Evolutionary conservation across 2,888 invertebrate species (phyloP).

Genomic region (Augiades crinisus): DNA sequence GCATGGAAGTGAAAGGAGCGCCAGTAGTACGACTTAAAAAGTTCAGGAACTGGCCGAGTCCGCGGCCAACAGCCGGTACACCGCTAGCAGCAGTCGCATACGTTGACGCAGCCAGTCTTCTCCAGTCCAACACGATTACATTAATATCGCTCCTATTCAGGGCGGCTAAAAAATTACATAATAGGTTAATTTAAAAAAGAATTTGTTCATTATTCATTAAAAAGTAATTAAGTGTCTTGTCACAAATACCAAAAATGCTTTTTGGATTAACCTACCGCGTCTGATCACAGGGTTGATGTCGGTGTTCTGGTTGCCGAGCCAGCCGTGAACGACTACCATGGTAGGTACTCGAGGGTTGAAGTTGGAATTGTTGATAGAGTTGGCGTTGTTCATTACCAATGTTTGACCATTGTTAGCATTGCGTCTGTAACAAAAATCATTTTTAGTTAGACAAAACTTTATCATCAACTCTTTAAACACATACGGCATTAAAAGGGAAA

Average conservation of each 20-base stretch:
- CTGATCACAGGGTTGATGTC: slow-evolving; percentile 48
- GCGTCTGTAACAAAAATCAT: slow-evolving; percentile 36
- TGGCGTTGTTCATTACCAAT: slow-evolving; percentile 43
- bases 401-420: slow-evolving; percentile 46
- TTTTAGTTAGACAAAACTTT: too few relatives aligned
- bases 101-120: slow-evolving; percentile 46
- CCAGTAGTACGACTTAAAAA: slow-evolving; percentile 53
- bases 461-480: too few relatives aligned
- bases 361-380: slow-evolving; percentile 48
- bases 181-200: too few relatives aligned
- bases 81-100: slow-evolving; percentile 55
- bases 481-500: too few relatives aligned
- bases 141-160: slow-evolving; percentile 54
- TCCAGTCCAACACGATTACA: slow-evolving; percentile 66
- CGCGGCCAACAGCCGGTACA: slow-evolving; percentile 59
- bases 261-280: slow-evolving; percentile 40
- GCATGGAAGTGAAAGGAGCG: slow-evolving; percentile 49
- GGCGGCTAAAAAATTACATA: slow-evolving; percentile 45
- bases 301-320: slow-evolving; percentile 44
- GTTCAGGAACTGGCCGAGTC: slow-evolving; percentile 60
- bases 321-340: slow-evolving; percentile 43
- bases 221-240: too few relatives aligned
- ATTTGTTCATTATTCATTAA: too few relatives aligned
- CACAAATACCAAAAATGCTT: too few relatives aligned
- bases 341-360: slow-evolving; percentile 42